Evolutionary conservation across 2,113 vertebrate genomes (phyloP).

Genomic region (Hippocampus comes): DNA sequence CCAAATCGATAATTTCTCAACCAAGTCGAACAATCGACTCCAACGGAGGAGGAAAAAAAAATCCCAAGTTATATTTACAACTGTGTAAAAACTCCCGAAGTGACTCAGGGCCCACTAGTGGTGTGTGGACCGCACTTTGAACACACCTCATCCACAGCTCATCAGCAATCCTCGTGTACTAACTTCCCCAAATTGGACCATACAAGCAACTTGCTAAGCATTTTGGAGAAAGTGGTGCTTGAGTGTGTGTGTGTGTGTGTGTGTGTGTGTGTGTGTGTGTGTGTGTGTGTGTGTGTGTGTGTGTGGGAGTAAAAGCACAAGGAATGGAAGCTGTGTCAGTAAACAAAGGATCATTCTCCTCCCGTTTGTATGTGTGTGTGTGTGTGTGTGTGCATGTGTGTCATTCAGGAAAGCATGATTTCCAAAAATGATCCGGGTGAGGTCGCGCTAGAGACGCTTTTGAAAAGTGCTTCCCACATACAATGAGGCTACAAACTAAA

Average conservation of each 20-base stretch:
- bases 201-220: neutral
- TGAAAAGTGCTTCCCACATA: conserved; percentile 27
- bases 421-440: conserved; percentile 69
- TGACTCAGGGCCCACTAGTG: neutral
- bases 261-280: neutral
- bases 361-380: conserved; percentile 1
- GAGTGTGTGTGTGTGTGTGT: neutral
- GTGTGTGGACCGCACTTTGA: neutral
- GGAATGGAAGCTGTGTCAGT: conserved; percentile 29
- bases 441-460: conserved; percentile 70
- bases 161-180: neutral
- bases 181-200: neutral
- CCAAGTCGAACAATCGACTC: too few relatives aligned
- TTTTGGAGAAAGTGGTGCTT: neutral
- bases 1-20: too few relatives aligned
- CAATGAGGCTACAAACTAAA: conserved; percentile 6
- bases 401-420: conserved; percentile 59
- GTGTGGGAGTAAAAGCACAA: neutral
- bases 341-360: conserved; percentile 73
- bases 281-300: neutral
- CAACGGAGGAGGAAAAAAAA: neutral
- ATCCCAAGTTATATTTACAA: neutral
- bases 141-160: neutral
- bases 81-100: neutral
- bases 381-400: conserved; percentile 25